These are phyloP conservation scores for Entomobrya multifasciata DNA, from an alignment of 2,888 invertebrate species.

Conservation along the genomic window DNA sequence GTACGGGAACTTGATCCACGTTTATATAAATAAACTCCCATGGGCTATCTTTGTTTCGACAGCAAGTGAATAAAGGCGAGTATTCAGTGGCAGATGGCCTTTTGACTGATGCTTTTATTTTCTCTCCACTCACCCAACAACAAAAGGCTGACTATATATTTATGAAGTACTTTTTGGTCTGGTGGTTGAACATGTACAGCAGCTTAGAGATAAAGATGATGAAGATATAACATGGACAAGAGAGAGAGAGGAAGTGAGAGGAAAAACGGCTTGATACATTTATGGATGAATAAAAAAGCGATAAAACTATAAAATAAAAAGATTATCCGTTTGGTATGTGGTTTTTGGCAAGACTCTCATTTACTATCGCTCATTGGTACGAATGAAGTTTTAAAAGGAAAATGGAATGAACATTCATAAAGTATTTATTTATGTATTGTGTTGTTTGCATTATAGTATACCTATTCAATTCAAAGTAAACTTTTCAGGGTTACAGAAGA, in stretches of 20 bases:
- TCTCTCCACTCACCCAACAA: neutral
- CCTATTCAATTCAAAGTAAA: neutral
- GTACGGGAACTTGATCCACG: neutral
- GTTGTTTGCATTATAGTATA: too few species aligned
- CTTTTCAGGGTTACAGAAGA: neutral
- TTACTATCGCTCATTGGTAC: neutral
- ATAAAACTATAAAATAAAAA: conserved; percentile 34
- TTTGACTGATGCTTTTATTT: conserved; percentile 26
- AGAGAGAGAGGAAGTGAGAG: too few species aligned
- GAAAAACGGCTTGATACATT: conserved; percentile 24
- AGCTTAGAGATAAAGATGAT: neutral
- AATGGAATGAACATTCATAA: neutral
- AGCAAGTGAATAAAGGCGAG: neutral
- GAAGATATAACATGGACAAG: conserved; percentile 1
- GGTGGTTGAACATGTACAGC: too few species aligned
- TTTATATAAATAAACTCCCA: conserved; percentile 24
- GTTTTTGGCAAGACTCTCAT: neutral
- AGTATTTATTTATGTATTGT: neutral
- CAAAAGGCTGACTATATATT: too few species aligned
- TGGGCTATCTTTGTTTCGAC: conserved; percentile 23
- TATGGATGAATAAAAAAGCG: conserved; percentile 35
- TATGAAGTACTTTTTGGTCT: neutral
- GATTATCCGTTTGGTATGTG: neutral
- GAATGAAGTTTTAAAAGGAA: conserved; percentile 10
- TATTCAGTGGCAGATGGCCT: conserved; percentile 8